phyloP scores from a whole-genome alignment of 2,113 vertebrate genomes.

The Anser cygnoides region DNA sequence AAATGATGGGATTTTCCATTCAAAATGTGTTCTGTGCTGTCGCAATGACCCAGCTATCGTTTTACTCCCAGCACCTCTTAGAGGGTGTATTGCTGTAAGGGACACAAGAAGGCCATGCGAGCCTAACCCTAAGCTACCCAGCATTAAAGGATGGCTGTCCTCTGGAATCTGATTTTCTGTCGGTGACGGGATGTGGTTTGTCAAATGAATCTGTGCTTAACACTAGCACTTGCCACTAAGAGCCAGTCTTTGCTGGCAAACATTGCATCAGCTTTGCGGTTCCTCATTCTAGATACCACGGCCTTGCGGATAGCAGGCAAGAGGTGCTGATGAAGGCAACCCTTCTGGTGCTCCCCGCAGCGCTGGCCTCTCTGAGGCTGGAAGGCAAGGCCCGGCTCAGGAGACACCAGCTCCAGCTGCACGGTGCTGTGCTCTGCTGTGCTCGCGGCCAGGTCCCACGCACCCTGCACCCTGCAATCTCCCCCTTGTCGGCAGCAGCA shows the following conservation, averaged over 20 bases:
- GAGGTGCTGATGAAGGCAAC: not conserved
- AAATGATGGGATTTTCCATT: slow-evolving; percentile 35
- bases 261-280: not conserved
- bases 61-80: not conserved
- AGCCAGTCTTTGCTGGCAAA: not conserved
- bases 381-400: fast-evolving
- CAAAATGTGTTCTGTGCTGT: not conserved
- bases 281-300: not conserved
- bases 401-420: fast-evolving
- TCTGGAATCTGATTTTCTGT: not conserved
- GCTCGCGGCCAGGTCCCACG: not conserved
- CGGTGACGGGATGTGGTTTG: not conserved
- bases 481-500: not conserved
- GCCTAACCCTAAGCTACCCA: not conserved
- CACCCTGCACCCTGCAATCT: not conserved
- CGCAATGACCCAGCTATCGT: slow-evolving; percentile 4
- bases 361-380: not conserved
- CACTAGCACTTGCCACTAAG: not conserved
- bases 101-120: not conserved
- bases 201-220: not conserved
- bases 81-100: not conserved
- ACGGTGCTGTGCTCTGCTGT: fast-evolving
- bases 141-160: not conserved
- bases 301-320: not conserved
- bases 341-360: not conserved